Conservation (phyloP, 2,888 invertebrate genomes). For the Drosophila niveifrons region DNA sequence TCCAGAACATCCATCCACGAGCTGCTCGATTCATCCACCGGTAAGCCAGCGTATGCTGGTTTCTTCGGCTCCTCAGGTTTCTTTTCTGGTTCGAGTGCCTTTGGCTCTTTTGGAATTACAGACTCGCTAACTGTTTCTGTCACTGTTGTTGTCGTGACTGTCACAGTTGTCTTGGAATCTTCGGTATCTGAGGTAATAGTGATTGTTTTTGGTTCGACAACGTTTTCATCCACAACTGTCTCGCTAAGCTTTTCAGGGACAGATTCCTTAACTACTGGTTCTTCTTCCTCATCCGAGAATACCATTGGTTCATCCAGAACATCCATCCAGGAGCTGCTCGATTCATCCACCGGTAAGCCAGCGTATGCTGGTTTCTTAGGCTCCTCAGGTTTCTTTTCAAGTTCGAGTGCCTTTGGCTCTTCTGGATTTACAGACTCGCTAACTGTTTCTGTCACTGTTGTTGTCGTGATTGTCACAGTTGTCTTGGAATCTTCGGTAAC, state of each 20-base stretch:
- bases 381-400: conserved; percentile 3
- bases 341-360: conserved; percentile 1
- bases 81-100: conserved; percentile 1
- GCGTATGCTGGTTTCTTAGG: conserved; percentile 13
- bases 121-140: conserved; percentile 19
- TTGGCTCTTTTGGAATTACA: conserved; percentile 1
- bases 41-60: conserved; percentile 71
- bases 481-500: conserved; percentile 9
- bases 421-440: neutral
- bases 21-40: conserved; percentile 73
- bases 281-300: conserved; percentile 4
- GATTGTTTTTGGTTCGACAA: conserved; percentile 12
- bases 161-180: neutral
- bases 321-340: conserved; percentile 11
- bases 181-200: neutral
- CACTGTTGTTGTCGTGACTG: conserved; percentile 4
- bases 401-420: conserved; percentile 4
- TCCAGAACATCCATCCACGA: conserved; percentile 34
- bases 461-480: conserved; percentile 23
- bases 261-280: neutral
- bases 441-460: conserved; percentile 22
- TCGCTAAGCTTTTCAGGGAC: neutral
- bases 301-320: conserved; percentile 10
- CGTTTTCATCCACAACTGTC: neutral
- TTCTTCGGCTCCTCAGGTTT: conserved; percentile 13